Base-by-base conservation (phyloP, 2,888 invertebrate species). In the Drosophila tanythrix region DNA sequence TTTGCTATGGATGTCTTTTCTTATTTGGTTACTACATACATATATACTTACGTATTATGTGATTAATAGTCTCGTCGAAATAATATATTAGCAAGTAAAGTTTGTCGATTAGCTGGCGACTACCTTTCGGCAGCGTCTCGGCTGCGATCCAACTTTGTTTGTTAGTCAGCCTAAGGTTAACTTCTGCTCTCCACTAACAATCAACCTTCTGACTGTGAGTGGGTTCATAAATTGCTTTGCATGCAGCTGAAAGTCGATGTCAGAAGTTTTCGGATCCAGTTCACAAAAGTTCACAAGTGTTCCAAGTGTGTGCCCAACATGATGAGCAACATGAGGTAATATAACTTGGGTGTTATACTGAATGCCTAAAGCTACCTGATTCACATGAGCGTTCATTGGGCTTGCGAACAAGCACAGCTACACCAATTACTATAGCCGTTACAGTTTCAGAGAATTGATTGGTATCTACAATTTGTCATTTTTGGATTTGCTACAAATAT, bases 61-160 rank as follows among this genome's bases (percentile, higher is more conserved):
- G 88, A 87, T 88, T 87, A 82, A 87, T 87, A 69, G 82, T 65
- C 80, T 59, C 58, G 70, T 66, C 74, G 65, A 79, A 66, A 73
- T 76, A 77, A 86, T 83, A 85, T 83, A 87, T 85, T 82, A 83
- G 76, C 81, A 74, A 73, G 70, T 83, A 79, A 86, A 85, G 83
- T 86, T 86, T 85, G 74, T 67, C 88, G 85, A 88, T 88, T 88
- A 86, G 83, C 70, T 76, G 48, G 64, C 77, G 43, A 63, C 56
- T 52, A 50, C 48, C 48, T 33, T 53, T 67, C 21, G 31, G 21
- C 57, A 56, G 27, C 13, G 36, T 36, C 31, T 27, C 56, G 36
- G n/a, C 59, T 60, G 52, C 67, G 57, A 74, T 53, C 62, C 66
- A 53, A 65, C 27, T 48, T 62, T 58, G 50, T 53, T 53, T 66